Evolutionary conservation across 2,113 vertebrate species (phyloP), one percentile per base, ranked within the genome.

Genomic region (Scalopus aquaticus): DNA sequence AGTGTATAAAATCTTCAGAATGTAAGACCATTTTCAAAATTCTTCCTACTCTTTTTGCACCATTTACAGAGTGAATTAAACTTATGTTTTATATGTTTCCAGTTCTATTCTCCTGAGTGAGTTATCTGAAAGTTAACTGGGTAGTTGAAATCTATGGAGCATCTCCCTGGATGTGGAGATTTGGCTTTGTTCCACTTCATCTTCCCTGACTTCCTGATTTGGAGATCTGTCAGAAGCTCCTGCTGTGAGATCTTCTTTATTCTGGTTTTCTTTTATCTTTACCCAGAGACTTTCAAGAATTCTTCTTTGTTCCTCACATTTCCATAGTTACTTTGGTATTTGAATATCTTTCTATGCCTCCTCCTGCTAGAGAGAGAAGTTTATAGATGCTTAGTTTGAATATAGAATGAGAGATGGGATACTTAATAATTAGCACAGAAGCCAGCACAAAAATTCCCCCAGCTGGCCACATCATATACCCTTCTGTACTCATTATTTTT

Each of bases 251-350:
- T 88, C 32, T 13, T 91, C 96, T 97, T 97, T 93, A 90, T 96
- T 97, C 94, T 96, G 37, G 94, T 93, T 92, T 96, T 49, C 93
- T 97, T 96, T 97, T 95, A 97, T 97, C 96, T 96, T 97, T 85
- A 95, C 93, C 87, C 80, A 90, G 93, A 96, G 84, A 95, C 94
- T 97, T 97, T 94, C 87, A 96, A 95, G 91, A 97, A 93, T 89
- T 94, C 64, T 84, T 89, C 85, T 97, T 97, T 97, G 90, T 96
- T 97, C 94, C 90, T 95, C 85, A 39, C 84, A 97, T 97, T 95
- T 96, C 95, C 95, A 93, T 93, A 96, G 92, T 95, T 94, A 94
- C 94, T 96, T 88, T 86, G 92, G 94, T 92, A 94, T 96, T 96
- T 93, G 95, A 96, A 94, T 95, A 94, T 94, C 49, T 90, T 92